Base-by-base conservation (phyloP, 2,113 vertebrate genomes). In the Nansenia antarctica region DNA sequence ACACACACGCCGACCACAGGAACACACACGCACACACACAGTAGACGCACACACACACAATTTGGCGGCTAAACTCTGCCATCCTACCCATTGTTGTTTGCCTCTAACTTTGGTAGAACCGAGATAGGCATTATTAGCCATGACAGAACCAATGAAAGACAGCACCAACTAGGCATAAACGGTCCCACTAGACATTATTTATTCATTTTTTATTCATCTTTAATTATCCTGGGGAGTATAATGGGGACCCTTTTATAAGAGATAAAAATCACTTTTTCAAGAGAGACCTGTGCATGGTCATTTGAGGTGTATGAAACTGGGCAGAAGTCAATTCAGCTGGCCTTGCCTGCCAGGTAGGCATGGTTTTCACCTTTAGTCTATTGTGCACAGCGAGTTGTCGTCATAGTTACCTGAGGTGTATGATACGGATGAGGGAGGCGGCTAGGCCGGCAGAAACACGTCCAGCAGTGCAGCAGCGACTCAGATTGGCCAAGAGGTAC, bases 391-490 rank as follows among this genome's bases (percentile, higher is more conserved):
- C 35, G 31, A 34, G 14, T 2, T 26, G 3, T 37, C 15, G 32
- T 26, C 11, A 42, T 20, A 59, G 76, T 80, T 80, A 99, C 98
- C 97, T 96, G 81, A 95, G 86, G 80, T 93, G 94, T 49, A 99
- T 62, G 63, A 98, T 96, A 68, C 95, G 93, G 76, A 99, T 93
- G 63, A 99, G 92, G 3, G 93, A 94, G 49, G 91, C 87, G 0
- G 94, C 92, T 9, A 98, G 92, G 76, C 89, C 86, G 3, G 95
- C 88, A 60, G 95, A 94, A 73, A 99, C 89, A 60, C 94, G 93
- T 75, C 96, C 97, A 73, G 93, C 89, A 32, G 94, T 92, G 90
- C 97, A 98, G 86, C 96, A 98, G 85, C 92, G 92, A 85, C 96
- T 98, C 74, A 99, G 90, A 52, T 91, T 92, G 83, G 94, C 90